Conservation (phyloP, 1,140 invertebrate species). For the Leptonema lineaticorne region DNA sequence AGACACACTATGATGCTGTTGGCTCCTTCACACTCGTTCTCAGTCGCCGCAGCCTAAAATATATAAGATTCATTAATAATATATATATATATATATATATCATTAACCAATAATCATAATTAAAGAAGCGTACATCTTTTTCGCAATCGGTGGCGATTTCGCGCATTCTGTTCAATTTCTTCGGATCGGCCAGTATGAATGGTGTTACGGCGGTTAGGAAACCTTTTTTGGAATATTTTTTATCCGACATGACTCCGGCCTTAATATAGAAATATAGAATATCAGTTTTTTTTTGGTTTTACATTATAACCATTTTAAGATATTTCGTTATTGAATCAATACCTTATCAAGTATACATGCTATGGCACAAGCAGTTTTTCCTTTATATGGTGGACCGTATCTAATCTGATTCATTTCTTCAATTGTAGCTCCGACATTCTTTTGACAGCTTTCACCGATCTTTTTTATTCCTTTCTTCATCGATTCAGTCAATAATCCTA, state of each 20-base stretch:
- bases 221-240: constrained; percentile 37
- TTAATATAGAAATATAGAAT: constrained; percentile 9
- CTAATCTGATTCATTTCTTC: constrained; percentile 36
- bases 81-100: not conserved
- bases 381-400: constrained; percentile 35
- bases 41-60: constrained; percentile 15
- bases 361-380: constrained; percentile 36
- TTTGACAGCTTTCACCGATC: constrained; percentile 35
- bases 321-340: no score
- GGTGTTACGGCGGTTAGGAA: constrained; percentile 35
- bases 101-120: not conserved
- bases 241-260: constrained; percentile 36
- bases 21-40: constrained; percentile 35
- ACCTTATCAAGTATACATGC: constrained; percentile 40
- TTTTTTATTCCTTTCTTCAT: constrained; percentile 37
- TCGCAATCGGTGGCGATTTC: constrained; percentile 36
- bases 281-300: not conserved
- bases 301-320: not conserved
- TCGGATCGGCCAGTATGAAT: constrained; percentile 31
- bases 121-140: constrained; percentile 31
- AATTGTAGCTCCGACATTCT: constrained; percentile 33
- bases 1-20: constrained; percentile 35
- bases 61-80: not conserved
- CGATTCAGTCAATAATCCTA: constrained; percentile 31
- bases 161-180: constrained; percentile 31